A percentile compares a stretch with the other conserved stretches of the same genome.
Evolutionary conservation across 2,797 vertebrate genomes (phyloP).

Genomic region (Echiichthys vipera): DNA sequence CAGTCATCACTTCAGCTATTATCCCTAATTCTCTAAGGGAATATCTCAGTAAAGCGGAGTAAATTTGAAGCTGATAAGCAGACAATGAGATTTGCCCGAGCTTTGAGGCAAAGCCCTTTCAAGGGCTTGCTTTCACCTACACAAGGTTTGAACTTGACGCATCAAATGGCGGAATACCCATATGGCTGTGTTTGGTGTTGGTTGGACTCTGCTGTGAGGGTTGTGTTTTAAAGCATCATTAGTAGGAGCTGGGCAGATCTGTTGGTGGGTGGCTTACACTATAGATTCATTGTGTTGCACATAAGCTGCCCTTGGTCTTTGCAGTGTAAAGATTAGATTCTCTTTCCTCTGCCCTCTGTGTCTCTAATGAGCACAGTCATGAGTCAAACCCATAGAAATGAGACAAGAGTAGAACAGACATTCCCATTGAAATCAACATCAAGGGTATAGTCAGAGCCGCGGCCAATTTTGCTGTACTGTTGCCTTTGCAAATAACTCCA

Average conservation of each 20-base stretch:
- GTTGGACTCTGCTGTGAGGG: slow-evolving; percentile 31
- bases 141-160: slow-evolving; percentile 54
- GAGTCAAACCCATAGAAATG: too few species aligned
- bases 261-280: slow-evolving; percentile 27
- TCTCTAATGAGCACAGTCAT: slow-evolving; percentile 55
- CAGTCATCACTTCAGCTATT: slow-evolving; percentile 77
- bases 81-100: slow-evolving; percentile 72
- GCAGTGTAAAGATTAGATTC: slow-evolving; percentile 18
- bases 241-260: slow-evolving; percentile 19
- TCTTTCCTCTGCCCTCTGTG: slow-evolving; percentile 19
- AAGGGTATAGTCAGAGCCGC: too few species aligned
- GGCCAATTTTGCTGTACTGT: too few species aligned
- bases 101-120: slow-evolving; percentile 72
- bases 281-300: not conserved
- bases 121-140: slow-evolving; percentile 68
- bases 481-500: too few species aligned
- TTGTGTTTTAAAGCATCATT: slow-evolving; percentile 19
- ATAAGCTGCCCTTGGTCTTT: slow-evolving; percentile 9
- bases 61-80: slow-evolving; percentile 76
- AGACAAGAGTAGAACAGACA: too few species aligned
- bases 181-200: slow-evolving; percentile 8
- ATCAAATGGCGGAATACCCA: slow-evolving; percentile 44
- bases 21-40: slow-evolving; percentile 78
- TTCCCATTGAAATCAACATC: too few species aligned
- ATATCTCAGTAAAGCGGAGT: slow-evolving; percentile 74